Evolutionary conservation across 2,888 invertebrate species (phyloP).

Genomic region (Alitta virens): DNA sequence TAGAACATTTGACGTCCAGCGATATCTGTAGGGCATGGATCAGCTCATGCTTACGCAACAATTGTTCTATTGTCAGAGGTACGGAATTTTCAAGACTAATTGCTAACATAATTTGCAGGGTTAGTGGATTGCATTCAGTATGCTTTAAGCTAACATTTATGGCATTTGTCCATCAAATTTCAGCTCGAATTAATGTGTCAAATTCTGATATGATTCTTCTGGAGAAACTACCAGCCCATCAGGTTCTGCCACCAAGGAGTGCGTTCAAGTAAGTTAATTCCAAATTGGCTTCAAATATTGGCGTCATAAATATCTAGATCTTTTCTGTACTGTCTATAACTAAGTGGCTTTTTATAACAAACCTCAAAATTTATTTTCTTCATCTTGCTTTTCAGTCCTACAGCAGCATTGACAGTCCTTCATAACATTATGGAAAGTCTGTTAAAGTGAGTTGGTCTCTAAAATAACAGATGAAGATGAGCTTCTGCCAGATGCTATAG

Average conservation of each 20-base stretch:
- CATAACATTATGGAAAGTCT: conserved; percentile 30
- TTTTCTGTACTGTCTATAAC: background rate
- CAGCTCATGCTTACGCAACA: conserved; percentile 38
- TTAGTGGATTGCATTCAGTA: no score
- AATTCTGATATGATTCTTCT: conserved; percentile 41
- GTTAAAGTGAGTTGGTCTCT: conserved; percentile 28
- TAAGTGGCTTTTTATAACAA: no score
- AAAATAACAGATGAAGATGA: background rate
- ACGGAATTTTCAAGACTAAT: background rate
- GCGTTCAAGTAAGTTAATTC: conserved; percentile 33
- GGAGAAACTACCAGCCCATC: conserved; percentile 35
- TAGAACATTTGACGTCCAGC: conserved; percentile 38
- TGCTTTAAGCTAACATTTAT: no score
- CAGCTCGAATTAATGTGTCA: background rate
- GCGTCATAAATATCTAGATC: background rate
- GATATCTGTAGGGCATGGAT: conserved; percentile 41
- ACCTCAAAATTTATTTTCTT: no score
- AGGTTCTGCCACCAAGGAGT: conserved; percentile 34
- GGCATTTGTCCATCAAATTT: background rate
- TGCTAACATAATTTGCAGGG: no score
- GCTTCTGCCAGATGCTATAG: no score
- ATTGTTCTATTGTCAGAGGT: conserved; percentile 42
- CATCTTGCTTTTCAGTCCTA: conserved; percentile 32
- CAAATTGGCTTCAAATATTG: background rate
- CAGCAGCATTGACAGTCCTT: conserved; percentile 26